Base-by-base conservation (phyloP, 2,797 vertebrate species). In the Cryptoprocta ferox region DNA sequence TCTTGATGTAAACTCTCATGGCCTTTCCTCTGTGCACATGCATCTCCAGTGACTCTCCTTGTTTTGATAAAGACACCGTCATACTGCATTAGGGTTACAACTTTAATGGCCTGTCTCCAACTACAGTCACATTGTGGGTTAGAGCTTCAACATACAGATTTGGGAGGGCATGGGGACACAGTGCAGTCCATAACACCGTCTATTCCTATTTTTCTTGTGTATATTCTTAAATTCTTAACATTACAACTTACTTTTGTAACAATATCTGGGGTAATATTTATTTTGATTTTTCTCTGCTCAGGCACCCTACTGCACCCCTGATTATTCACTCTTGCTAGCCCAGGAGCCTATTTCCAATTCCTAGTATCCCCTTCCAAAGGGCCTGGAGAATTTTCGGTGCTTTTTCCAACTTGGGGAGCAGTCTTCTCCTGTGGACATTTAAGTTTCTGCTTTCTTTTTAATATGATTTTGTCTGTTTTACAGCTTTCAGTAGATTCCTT, bases 191-290 rank as follows among this genome's bases (percentile, higher is more conserved):
- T 73, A 66, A 39, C n/a, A 95, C 8, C 35, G 88, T 59, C 56
- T 37, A 87, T 48, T 94, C 83, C 16, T 85, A 37, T 83, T 84
- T n/a, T 93, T 83, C 86, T 95, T 26, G 37, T 66, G 39, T 96
- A 28, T 76, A 91, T 88, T 10, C 24, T 92, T 87, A 87, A 87
- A 82, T 96, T 96, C 35, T 82, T 78, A 91, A 92, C 68, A 94
- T 76, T 35, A 89, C 70, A 94, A 76, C 6, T 45, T 42, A 37
- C 39, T 80, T 88, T 89, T 84, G n/a, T 81, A 12, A 82, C 24
- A 83, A 56, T 35, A 88, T 18, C 11, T 61, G 45, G 8, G 9
- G 12, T 89, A 90, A 56, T 90, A 81, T 86, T 28, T 75, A 63
- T 30, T 84, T 48, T 93, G 21, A 59, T 45, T 92, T 92, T 35